Evolutionary conservation across 2,113 vertebrate species (phyloP), one percentile per base, ranked within the genome.

Genomic region (Motacilla tschutschensis): DNA sequence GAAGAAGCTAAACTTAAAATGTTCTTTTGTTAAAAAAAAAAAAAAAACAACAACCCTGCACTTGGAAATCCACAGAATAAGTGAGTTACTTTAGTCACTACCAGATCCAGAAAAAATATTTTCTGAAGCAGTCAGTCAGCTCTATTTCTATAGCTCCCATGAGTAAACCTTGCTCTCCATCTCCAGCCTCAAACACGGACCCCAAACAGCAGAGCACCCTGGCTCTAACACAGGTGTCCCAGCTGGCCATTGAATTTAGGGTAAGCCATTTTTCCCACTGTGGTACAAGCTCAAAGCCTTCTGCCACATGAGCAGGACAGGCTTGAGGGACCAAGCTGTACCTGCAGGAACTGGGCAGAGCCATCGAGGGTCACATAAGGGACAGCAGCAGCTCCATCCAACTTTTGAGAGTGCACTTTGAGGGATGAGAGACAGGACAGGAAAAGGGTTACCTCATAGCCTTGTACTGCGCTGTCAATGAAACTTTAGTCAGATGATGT

Each of bases 221-320:
- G 33, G 14, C 31, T 48, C 44, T 67, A 64, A 16, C 20, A 24
- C 17, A 9, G 31, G 6, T 24, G 36, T n/a, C 24, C 43, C 54
- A 60, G 38, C 3, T 55, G 36, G 48, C 15, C 22, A 4, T 0
- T 9, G 44, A 78, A 53, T 22, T 47, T 3, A 4, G 12, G 0
- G 3, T 25, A 17, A 78, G 14, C 17, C 7, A 7, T n/a, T 47
- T 55, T 82, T 19, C 22, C 24, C 26, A 13, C 0, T 26, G 36
- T 25, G 33, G 44, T 18, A 17, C 54, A 9, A 63, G 24, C 46
- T 60, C 29, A 60, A 75, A 79, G 8, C 38, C 29, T 79, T 48
- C 48, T 70, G 8, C 15, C 19, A 11, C 0, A 6, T 13, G 11
- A 75, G 10, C 43, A 47, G 63, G 44, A 38, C 11, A 43, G 26